These are phyloP conservation scores for Zaprionus lineosus DNA, from an alignment of 2,888 invertebrate species.

Conservation along the genomic window DNA sequence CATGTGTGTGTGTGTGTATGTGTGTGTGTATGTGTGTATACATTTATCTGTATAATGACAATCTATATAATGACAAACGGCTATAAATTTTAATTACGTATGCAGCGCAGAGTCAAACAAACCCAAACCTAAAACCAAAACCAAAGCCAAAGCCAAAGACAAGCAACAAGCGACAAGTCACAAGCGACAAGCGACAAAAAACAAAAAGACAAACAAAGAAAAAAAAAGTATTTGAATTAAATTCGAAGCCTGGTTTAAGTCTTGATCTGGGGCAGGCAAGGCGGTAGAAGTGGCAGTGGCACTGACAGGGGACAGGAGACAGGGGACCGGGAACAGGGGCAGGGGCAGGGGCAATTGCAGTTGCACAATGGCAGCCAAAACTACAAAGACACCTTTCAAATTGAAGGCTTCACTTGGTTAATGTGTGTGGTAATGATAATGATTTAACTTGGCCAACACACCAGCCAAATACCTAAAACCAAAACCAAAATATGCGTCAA, in stretches of 20 bases:
- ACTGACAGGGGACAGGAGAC: constrained; percentile 18
- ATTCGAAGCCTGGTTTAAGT: constrained; percentile 36
- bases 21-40: no score
- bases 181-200: constrained; percentile 24
- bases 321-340: constrained; percentile 26
- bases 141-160: no score
- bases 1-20: no score
- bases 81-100: no score
- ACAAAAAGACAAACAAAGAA: constrained; percentile 17
- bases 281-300: constrained; percentile 13
- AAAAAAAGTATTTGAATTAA: constrained; percentile 70
- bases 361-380: constrained; percentile 39
- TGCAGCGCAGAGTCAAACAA: no score
- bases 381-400: constrained; percentile 70
- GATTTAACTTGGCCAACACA: constrained; percentile 64
- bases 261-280: constrained; percentile 43
- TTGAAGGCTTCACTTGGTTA: constrained; percentile 49
- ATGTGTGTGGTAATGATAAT: constrained; percentile 74
- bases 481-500: neutral
- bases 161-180: no score
- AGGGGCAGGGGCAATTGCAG: constrained; percentile 33
- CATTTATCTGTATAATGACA: no score
- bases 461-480: constrained; percentile 12
- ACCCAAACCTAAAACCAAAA: no score
- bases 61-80: no score